These are phyloP conservation scores for Meteorus colon DNA, from an alignment of 2,888 invertebrate species.

Conservation along the genomic window DNA sequence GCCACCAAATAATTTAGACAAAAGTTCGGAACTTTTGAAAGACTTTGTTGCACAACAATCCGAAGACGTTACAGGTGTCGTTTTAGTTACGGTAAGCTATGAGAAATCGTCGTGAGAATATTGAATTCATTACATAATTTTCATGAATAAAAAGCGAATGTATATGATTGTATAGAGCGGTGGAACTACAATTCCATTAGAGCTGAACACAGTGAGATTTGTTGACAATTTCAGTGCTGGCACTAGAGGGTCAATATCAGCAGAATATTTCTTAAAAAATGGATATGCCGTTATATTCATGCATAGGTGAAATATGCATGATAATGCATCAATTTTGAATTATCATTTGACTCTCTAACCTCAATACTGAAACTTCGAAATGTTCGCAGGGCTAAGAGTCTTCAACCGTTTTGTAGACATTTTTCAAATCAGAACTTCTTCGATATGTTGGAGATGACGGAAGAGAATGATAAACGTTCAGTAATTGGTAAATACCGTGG, in stretches of 20 bases:
- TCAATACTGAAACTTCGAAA: not conserved
- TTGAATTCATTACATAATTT: too few relatives aligned
- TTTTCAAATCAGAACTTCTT: slow-evolving; percentile 86
- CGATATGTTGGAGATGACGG: slow-evolving; percentile 83
- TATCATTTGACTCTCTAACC: not conserved
- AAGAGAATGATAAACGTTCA: slow-evolving; percentile 79
- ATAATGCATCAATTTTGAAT: not conserved
- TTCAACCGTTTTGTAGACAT: slow-evolving; percentile 93
- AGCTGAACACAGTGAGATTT: slow-evolving; percentile 97
- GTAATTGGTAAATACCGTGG: slow-evolving; percentile 76
- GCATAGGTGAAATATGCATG: slow-evolving; percentile 76
- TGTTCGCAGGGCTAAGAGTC: slow-evolving; percentile 83
- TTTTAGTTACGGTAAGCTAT: slow-evolving; percentile 83
- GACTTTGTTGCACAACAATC: slow-evolving; percentile 84
- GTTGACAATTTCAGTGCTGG: slow-evolving; percentile 99
- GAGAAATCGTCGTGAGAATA: slow-evolving; percentile 24
- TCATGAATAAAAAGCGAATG: not conserved
- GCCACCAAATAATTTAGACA: slow-evolving; percentile 85
- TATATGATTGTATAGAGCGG: slow-evolving; percentile 81
- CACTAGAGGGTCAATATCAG: slow-evolving; percentile 93
- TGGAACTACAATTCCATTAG: slow-evolving; percentile 96
- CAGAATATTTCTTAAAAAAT: slow-evolving; percentile 93
- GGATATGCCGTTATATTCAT: slow-evolving; percentile 96
- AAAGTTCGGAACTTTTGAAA: slow-evolving; percentile 81
- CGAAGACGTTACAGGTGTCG: slow-evolving; percentile 81